Conservation (phyloP, 2,113 vertebrate genomes). For the Anser cygnoides region DNA sequence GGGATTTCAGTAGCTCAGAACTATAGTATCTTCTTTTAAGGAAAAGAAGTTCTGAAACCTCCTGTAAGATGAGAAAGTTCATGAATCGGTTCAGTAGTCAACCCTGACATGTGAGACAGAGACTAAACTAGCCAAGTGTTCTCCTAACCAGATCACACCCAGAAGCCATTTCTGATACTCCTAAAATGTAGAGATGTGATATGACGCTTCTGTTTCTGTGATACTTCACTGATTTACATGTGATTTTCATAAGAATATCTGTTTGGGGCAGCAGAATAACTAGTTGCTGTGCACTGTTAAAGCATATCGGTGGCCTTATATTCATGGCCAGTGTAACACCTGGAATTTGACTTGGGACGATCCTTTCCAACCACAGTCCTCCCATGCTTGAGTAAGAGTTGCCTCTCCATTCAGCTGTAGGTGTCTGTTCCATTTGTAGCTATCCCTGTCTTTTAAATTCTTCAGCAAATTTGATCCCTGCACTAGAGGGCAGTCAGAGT, state of each 20-base stretch:
- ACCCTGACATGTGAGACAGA: not conserved
- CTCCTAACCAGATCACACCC: not conserved
- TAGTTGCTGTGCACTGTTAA: not conserved
- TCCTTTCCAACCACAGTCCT: not conserved
- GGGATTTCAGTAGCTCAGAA: not conserved
- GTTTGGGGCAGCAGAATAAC: not conserved
- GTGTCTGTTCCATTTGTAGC: not conserved
- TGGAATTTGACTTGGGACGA: not conserved
- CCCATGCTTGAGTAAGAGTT: not conserved
- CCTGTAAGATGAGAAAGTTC: not conserved
- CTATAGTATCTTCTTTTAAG: not conserved
- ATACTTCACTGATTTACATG: not conserved
- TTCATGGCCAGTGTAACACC: not conserved
- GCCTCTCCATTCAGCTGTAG: not conserved
- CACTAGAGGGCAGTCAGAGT: slow-evolving; percentile 65
- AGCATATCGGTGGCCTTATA: not conserved
- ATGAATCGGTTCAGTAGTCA: slow-evolving; percentile 13
- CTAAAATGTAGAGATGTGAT: not conserved
- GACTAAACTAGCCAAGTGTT: not conserved
- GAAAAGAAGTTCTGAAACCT: slow-evolving; percentile 1
- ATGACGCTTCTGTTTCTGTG: not conserved
- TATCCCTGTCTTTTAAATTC: not conserved
- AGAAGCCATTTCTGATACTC: not conserved
- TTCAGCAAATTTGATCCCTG: slow-evolving; percentile 33
- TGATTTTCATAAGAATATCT: not conserved